These are phyloP conservation scores for Lates calcarifer DNA, from an alignment of 2,113 vertebrate genomes.

Conservation along the genomic window DNA sequence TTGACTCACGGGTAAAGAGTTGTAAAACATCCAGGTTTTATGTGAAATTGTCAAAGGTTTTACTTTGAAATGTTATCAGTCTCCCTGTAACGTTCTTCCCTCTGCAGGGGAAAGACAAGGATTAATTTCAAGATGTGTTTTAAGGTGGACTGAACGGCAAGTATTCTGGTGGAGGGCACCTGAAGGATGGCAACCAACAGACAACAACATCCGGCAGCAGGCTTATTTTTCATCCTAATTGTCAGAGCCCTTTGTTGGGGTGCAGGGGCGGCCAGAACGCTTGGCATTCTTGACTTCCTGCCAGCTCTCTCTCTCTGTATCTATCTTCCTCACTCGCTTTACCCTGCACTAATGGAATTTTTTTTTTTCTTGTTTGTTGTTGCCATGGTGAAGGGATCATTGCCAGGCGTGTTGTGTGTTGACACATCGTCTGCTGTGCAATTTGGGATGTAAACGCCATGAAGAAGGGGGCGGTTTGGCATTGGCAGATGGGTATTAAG, in stretches of 20 bases:
- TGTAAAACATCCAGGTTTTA: conserved; percentile 3
- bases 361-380: conserved; percentile 87
- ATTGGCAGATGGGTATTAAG: conserved; percentile 82
- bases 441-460: not conserved
- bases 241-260: conserved; percentile 82
- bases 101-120: not conserved
- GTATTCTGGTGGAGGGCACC: not conserved
- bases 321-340: conserved; percentile 18
- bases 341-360: conserved; percentile 85
- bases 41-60: not conserved
- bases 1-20: not conserved
- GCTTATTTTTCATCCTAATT: conserved; percentile 62
- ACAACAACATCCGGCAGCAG: conserved; percentile 35
- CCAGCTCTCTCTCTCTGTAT: conserved; percentile 64
- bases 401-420: conserved; percentile 90
- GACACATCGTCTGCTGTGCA: conserved; percentile 32
- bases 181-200: conserved; percentile 39
- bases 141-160: conserved; percentile 6
- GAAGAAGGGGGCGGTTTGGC: conserved; percentile 43
- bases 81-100: not conserved
- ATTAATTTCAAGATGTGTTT: conserved; percentile 21
- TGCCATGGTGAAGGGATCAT: conserved; percentile 89
- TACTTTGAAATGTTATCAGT: not conserved
- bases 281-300: conserved; percentile 90
- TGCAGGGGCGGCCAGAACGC: conserved; percentile 81